These are phyloP conservation scores for Neotoxoptera formosana DNA, from an alignment of 1,140 invertebrate species.

Conservation along the genomic window DNA sequence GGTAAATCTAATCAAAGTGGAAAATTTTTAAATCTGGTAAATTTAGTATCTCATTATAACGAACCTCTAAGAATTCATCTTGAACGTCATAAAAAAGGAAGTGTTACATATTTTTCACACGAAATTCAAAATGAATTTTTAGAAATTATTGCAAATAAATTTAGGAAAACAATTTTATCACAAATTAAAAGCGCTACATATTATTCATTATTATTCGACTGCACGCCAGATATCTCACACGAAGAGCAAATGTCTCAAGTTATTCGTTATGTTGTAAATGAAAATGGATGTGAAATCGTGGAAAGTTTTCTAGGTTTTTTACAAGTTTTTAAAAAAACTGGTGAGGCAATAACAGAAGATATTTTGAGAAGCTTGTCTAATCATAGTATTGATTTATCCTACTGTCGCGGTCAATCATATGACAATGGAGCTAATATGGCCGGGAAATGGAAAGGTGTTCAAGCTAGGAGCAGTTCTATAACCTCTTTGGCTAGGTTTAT, in stretches of 20 bases:
- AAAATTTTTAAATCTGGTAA: slow-evolving; percentile 2
- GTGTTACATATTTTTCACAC: slow-evolving; percentile 10
- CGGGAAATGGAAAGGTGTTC: slow-evolving; percentile 28
- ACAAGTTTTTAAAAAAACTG: background rate
- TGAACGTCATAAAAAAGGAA: slow-evolving; percentile 18
- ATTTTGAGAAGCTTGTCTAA: slow-evolving; percentile 3
- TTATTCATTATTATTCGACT: slow-evolving; percentile 30
- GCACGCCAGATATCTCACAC: slow-evolving; percentile 52
- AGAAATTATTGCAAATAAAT: slow-evolving; percentile 41
- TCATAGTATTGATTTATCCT: slow-evolving; percentile 25
- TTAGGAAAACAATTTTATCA: slow-evolving; percentile 58
- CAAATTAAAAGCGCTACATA: background rate
- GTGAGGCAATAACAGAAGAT: slow-evolving; percentile 7
- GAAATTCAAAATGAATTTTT: background rate
- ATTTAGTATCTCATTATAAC: background rate
- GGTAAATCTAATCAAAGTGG: background rate
- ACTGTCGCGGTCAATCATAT: background rate
- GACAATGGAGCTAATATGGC: slow-evolving; percentile 35
- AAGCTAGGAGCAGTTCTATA: slow-evolving; percentile 11
- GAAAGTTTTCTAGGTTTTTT: slow-evolving; percentile 25
- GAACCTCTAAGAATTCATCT: background rate
- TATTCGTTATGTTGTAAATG: slow-evolving; percentile 14
- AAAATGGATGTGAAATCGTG: background rate
- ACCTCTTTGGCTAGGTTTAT: background rate
- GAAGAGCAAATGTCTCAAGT: slow-evolving; percentile 57